Base-by-base conservation (phyloP, 1,140 invertebrate genomes). In the Drosophila watanabei region DNA sequence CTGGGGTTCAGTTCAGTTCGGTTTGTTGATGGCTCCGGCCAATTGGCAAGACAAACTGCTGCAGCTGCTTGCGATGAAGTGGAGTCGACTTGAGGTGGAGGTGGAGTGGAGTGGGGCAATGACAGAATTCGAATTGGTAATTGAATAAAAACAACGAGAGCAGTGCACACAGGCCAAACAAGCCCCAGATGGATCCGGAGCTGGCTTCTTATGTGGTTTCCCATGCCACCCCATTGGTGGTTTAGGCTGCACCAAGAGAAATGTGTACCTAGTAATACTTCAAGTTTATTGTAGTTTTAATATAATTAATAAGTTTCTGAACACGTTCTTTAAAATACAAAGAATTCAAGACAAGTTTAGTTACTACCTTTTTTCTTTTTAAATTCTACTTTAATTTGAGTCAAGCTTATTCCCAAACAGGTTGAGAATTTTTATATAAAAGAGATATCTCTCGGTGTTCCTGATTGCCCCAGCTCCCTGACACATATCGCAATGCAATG, bases 401-500 rank as follows among this genome's bases (percentile, higher is more conserved):
- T 46, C 7, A 9, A 43, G 41, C 41, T 18, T 10, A 20, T 45
- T 24, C 24, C 24, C 20, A 2, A n/a, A 28, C 24, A 10, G 8
- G 9, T 11, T 11, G 2, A 35, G 2, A 2, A 8, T 16, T 4
- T 8, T 10, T 24, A 16, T n/a, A n/a, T 24, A 4, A 8, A 16
- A 65, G 2, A 11, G 2, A 11, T 45, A 33, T 65, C 63, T 65
- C 16, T 65, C 39, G 9, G 33, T 89, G 85, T 76, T 69, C 65
- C 71, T 89, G 81, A 84, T 88, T 88, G 75, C 52, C 65, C 66
- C 54, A 57, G 28, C 75, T 48, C 66, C 54, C 63, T 80, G 79
- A 87, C 83, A 87, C 83, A 87, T 87, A 69, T 87, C 76, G 65
- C 48, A 82, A 82, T 89, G 85, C 85, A 89, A 85, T 89, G 72